Percentiles rank a stretch among this genome's conserved stretches.
phyloP scores from a whole-genome alignment of 2,888 invertebrate species.

The Caenorhabditis auriculariae region DNA sequence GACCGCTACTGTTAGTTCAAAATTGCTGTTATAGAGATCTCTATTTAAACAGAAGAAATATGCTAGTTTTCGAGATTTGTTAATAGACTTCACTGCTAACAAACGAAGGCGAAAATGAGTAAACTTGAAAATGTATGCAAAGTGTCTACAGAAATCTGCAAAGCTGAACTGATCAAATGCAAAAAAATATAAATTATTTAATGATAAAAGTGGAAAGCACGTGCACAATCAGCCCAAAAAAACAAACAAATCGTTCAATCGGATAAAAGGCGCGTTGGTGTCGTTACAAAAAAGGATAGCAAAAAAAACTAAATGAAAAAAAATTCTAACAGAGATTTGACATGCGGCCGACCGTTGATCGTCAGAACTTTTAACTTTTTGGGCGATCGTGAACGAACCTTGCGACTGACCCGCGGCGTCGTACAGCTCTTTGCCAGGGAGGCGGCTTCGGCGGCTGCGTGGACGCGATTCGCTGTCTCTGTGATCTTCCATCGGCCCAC shows the following conservation, averaged over 20 bases:
- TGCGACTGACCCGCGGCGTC: conserved; percentile 37
- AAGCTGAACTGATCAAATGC: too few species aligned
- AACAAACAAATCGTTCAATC: conserved; percentile 1
- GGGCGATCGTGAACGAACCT: conserved; percentile 29
- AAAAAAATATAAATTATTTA: conserved; percentile 15
- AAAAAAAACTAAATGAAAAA: conserved; percentile 8
- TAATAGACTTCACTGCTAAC: too few species aligned
- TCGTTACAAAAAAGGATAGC: conserved; percentile 2
- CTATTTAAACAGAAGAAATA: too few species aligned
- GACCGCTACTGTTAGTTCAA: too few species aligned
- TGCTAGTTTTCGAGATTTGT: too few species aligned
- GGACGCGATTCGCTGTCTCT: conserved; percentile 57
- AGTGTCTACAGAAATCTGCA: too few species aligned
- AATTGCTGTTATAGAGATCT: too few species aligned
- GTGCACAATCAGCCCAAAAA: conserved; percentile 25
- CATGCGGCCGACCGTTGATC: conserved; percentile 25
- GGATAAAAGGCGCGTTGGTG: too few species aligned
- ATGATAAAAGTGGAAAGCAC: conserved; percentile 21
- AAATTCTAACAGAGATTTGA: conserved; percentile 3
- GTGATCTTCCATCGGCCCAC: conserved; percentile 62
- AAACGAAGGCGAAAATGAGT: too few species aligned
- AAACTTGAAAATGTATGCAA: too few species aligned
- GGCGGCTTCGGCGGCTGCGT: conserved; percentile 47
- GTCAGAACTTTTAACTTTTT: too few species aligned
- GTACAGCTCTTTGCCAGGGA: conserved; percentile 30